Conservation (phyloP, 2,888 invertebrate species). For the Amaurobius ferox region DNA sequence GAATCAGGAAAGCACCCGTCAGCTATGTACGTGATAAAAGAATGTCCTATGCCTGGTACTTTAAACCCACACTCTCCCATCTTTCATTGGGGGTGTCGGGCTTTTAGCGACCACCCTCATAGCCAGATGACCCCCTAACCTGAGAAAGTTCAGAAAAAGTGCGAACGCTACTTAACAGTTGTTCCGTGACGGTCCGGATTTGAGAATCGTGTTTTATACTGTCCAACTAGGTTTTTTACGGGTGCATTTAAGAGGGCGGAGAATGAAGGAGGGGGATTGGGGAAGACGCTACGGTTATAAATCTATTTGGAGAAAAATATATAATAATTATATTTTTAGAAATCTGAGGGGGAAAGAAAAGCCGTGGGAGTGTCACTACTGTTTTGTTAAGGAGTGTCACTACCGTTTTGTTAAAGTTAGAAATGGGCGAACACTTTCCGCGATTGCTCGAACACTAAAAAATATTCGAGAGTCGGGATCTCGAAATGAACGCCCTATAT, state of each 20-base stretch:
- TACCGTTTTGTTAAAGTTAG: too few relatives aligned
- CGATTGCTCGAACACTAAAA: too few relatives aligned
- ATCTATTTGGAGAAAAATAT: too few relatives aligned
- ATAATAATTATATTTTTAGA: too few relatives aligned
- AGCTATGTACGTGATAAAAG: neutral
- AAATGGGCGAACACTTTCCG: too few relatives aligned
- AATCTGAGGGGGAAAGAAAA: too few relatives aligned
- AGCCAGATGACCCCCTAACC: neutral
- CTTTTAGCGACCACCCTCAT: constrained; percentile 2
- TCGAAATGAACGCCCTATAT: too few relatives aligned
- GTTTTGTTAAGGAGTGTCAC: too few relatives aligned
- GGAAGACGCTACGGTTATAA: neutral
- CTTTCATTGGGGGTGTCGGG: neutral
- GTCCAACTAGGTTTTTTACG: neutral
- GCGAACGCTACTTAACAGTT: constrained; percentile 4
- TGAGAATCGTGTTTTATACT: neutral
- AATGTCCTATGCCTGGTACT: neutral
- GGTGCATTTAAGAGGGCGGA: too few relatives aligned
- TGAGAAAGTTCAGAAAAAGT: neutral
- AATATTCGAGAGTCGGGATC: too few relatives aligned
- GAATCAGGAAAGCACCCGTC: too few relatives aligned
- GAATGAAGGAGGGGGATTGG: neutral
- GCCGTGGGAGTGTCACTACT: too few relatives aligned
- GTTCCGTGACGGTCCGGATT: neutral
- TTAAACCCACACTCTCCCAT: neutral